Base-by-base conservation (phyloP, 2,797 vertebrate species). In the Phataginus tetradactyla region DNA sequence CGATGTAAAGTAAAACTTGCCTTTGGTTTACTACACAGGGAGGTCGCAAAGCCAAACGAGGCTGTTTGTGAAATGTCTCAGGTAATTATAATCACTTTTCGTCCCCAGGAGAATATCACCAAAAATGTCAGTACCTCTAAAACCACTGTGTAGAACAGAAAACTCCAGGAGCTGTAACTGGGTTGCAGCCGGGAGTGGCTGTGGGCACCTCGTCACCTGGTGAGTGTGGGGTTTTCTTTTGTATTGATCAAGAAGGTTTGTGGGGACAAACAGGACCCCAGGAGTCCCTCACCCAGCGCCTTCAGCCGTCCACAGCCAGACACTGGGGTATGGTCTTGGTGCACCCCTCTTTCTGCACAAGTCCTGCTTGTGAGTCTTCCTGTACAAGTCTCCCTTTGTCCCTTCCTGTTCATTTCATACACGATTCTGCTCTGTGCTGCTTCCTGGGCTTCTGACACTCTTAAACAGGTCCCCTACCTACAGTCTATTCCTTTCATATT, bases 141-240 rank as follows among this genome's bases (percentile, higher is more conserved):
- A 11, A 12, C 55, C 25, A 7, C 66, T 63, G 32, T 75, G 42
- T 66, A 45, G 25, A 39, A 42, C 32, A 77, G 63, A 80, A 45
- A n/a, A 45, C 39, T 4, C 14, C 25, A 39, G 34, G 32, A 77
- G 49, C 59, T 27, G 10, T 7, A 11, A 39, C 0, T 5, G 37
- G 53, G 25, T 13, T 39, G 75, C 21, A 57, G 42, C 53, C 51
- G 20, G 34, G 25, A 15, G 34, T 3, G 49, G 10, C 27, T 32
- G 2, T 27, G 42, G 64, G 29, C 8, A 0, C 11, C 32, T 37
- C 0, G 0, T 34, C 23, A 13, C 7, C 39, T 11, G 14, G 51
- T n/a, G 10, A 5, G 34, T 3, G 7, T 34, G 37, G 77, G 69
- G 8, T 23, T 81, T 59, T 45, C 14, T 83, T 79, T 14, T 29